Evolutionary conservation across 2,888 invertebrate genomes (phyloP).

Genomic region (Drosophila prostipennis): DNA sequence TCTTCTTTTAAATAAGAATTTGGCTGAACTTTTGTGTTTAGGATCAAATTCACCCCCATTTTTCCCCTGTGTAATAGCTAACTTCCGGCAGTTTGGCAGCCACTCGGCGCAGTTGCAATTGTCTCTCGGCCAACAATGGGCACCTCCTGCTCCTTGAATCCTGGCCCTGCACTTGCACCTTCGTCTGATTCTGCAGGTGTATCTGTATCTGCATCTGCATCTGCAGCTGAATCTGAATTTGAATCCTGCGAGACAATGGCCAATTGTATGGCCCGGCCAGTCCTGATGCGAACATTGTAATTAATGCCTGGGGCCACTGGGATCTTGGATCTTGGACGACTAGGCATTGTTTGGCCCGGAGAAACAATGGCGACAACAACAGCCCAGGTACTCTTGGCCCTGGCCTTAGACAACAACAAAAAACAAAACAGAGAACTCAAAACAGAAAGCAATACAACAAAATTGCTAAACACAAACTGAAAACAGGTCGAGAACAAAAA

Average conservation of each 20-base stretch:
- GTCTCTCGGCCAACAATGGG: conserved; percentile 60
- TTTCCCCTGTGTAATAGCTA: conserved; percentile 21
- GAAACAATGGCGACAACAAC: conserved; percentile 32
- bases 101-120: conserved; percentile 58
- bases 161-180: conserved; percentile 47
- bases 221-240: background rate
- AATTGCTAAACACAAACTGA: conserved; percentile 6
- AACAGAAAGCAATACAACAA: conserved; percentile 9
- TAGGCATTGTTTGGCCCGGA: conserved; percentile 25
- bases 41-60: background rate
- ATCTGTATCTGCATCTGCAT: background rate
- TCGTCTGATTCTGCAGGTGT: conserved; percentile 1
- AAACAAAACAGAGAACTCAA: background rate
- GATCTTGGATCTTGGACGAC: conserved; percentile 13
- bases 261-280: conserved; percentile 56
- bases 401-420: conserved; percentile 57
- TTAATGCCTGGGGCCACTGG: conserved; percentile 62
- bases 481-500: conserved; percentile 1
- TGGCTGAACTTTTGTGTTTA: background rate
- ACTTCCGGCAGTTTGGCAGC: conserved; percentile 70
- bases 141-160: conserved; percentile 1
- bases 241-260: conserved; percentile 61
- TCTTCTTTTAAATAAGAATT: no score
- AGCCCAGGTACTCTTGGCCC: conserved; percentile 44
- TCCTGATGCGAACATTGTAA: conserved; percentile 58